Conservation (phyloP, 2,888 invertebrate species). For the Clepsis dumicolana region DNA sequence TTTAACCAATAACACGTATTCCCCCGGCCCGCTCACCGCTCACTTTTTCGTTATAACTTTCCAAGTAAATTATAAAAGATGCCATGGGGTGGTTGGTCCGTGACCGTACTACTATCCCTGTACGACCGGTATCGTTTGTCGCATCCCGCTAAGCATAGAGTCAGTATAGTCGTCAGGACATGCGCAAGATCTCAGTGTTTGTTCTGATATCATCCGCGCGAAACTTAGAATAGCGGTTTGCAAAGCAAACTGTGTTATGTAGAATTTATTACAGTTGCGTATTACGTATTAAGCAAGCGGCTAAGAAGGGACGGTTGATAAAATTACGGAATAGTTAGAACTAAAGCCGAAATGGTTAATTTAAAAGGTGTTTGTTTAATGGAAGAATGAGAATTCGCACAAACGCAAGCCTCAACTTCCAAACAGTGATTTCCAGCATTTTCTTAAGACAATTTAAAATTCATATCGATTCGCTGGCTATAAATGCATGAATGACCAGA, state of each 20-base stretch:
- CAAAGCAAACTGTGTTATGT: conserved; percentile 33
- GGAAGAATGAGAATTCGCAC: neutral
- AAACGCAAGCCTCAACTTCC: too few species aligned
- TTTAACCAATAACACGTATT: too few species aligned
- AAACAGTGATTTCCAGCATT: too few species aligned
- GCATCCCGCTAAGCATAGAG: conserved; percentile 15
- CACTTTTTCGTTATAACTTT: too few species aligned
- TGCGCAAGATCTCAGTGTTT: conserved; percentile 44
- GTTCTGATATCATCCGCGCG: conserved; percentile 61
- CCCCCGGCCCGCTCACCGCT: too few species aligned
- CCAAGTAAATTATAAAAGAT: too few species aligned
- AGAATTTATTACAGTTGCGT: conserved; percentile 36
- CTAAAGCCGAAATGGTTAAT: neutral
- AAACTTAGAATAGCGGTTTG: conserved; percentile 46
- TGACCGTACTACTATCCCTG: too few species aligned
- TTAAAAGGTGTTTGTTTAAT: neutral
- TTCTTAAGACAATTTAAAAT: too few species aligned
- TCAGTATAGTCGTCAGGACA: conserved; percentile 2
- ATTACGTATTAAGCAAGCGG: conserved; percentile 6
- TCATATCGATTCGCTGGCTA: too few species aligned
- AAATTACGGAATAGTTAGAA: neutral
- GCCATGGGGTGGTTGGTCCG: too few species aligned
- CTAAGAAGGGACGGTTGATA: neutral
- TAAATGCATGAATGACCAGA: too few species aligned
- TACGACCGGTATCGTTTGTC: too few species aligned